These are phyloP conservation scores for Hyles euphorbiae DNA, from an alignment of 1,140 invertebrate species.

Conservation along the genomic window DNA sequence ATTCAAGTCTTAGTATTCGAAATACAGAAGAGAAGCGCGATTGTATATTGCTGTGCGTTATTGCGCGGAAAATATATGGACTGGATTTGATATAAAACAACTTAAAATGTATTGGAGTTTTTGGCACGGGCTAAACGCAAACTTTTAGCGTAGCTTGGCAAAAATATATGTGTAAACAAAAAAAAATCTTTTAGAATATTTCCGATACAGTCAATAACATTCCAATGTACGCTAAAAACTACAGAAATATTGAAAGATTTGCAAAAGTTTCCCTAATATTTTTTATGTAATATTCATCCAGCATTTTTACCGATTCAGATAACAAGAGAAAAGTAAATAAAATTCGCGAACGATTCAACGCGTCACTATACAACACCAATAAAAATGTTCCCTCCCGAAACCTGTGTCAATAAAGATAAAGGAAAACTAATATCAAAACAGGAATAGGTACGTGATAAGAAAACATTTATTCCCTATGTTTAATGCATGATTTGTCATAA, in stretches of 20 bases:
- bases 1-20: constrained; percentile 33
- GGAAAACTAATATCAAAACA: constrained; percentile 73
- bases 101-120: too few species aligned
- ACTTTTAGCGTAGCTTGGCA: too few species aligned
- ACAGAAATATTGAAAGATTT: too few species aligned
- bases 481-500: constrained; percentile 75
- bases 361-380: constrained; percentile 45
- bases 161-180: too few species aligned
- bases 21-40: constrained; percentile 15
- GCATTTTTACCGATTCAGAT: not conserved
- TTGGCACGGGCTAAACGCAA: too few species aligned
- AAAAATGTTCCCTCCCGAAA: constrained; percentile 62
- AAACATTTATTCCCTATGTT: constrained; percentile 75
- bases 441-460: constrained; percentile 74
- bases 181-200: too few species aligned
- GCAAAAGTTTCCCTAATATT: too few species aligned
- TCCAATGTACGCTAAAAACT: too few species aligned
- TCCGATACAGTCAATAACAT: too few species aligned
- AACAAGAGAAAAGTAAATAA: constrained; percentile 12
- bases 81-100: too few species aligned
- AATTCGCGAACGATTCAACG: constrained; percentile 27
- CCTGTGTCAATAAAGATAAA: constrained; percentile 75
- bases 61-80: not conserved
- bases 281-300: too few species aligned
- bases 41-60: not conserved